These are phyloP conservation scores for Melanotaenia nigrans DNA, from an alignment of 2,797 vertebrate genomes.

Conservation along the genomic window DNA sequence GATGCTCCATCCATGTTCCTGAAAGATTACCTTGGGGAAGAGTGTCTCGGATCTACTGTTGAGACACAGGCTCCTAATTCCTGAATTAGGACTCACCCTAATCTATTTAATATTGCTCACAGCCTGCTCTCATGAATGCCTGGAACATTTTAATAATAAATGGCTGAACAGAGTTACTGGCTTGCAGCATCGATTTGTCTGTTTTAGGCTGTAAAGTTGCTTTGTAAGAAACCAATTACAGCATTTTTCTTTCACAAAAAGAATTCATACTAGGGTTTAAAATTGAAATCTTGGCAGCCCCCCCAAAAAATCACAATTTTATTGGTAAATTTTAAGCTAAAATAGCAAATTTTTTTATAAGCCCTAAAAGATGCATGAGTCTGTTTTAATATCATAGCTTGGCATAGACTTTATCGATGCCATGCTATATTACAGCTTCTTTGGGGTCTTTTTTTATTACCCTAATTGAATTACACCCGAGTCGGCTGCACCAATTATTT, in stretches of 20 bases:
- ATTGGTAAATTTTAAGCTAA: background rate
- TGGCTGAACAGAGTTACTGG: constrained; percentile 44
- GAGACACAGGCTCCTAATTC: constrained; percentile 10
- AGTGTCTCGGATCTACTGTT: constrained; percentile 27
- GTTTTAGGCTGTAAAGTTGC: constrained; percentile 30
- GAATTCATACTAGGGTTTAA: constrained; percentile 34
- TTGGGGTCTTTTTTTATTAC: constrained; percentile 24
- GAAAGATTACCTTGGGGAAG: constrained; percentile 15
- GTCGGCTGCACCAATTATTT: constrained; percentile 53
- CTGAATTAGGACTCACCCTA: constrained; percentile 37
- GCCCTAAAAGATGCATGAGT: background rate
- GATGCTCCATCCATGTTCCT: constrained; percentile 8
- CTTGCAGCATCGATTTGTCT: constrained; percentile 50
- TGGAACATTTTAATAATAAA: constrained; percentile 63
- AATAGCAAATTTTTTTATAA: background rate
- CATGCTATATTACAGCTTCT: constrained; percentile 23
- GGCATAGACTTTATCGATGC: constrained; percentile 19
- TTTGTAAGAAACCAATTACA: constrained; percentile 34
- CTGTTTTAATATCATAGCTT: background rate
- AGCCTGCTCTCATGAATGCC: constrained; percentile 42
- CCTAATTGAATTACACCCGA: constrained; percentile 68
- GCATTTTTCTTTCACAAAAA: constrained; percentile 11
- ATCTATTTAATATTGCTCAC: constrained; percentile 55
- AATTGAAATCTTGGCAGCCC: background rate
- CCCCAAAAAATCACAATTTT: background rate